A percentile compares a stretch with the other conserved stretches of the same genome.
These are phyloP conservation scores for Craseonycteris thonglongyai DNA, from an alignment of 2,113 vertebrate genomes.

Conservation along the genomic window DNA sequence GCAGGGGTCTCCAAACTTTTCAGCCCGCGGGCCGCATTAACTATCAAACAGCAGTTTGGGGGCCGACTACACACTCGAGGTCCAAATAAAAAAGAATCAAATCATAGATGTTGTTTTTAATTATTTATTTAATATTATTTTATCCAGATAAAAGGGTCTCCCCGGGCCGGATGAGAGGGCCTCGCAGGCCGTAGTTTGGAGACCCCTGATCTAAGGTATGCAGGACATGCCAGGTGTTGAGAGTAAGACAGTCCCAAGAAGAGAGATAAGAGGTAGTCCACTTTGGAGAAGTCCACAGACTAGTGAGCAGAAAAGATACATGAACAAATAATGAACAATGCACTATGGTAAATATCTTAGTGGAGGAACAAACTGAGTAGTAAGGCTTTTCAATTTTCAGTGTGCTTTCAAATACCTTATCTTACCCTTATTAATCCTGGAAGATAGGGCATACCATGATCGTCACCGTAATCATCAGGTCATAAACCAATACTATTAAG, in stretches of 20 bases:
- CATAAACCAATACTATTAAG: slow-evolving; percentile 20
- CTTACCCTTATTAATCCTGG: slow-evolving; percentile 3
- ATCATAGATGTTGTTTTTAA: too few relatives aligned
- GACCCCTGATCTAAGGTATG: neutral
- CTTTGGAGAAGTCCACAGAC: neutral
- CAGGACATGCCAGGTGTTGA: neutral
- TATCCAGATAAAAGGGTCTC: too few relatives aligned
- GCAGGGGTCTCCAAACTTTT: too few relatives aligned
- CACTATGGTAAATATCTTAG: neutral
- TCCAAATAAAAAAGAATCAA: too few relatives aligned
- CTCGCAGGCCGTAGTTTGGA: too few relatives aligned
- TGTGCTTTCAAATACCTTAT: slow-evolving; percentile 28
- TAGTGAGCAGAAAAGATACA: neutral
- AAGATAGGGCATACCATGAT: neutral
- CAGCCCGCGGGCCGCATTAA: too few relatives aligned
- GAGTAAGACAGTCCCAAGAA: too few relatives aligned
- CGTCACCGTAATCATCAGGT: neutral
- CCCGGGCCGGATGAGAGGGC: too few relatives aligned
- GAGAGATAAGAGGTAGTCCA: neutral
- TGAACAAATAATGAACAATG: neutral
- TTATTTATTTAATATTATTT: too few relatives aligned
- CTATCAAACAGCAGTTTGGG: too few relatives aligned
- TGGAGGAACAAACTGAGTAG: neutral
- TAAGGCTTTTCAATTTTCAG: slow-evolving; percentile 2
- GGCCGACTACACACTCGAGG: too few relatives aligned